phyloP scores from a whole-genome alignment of 2,113 vertebrate genomes.

The Verasper variegatus region DNA sequence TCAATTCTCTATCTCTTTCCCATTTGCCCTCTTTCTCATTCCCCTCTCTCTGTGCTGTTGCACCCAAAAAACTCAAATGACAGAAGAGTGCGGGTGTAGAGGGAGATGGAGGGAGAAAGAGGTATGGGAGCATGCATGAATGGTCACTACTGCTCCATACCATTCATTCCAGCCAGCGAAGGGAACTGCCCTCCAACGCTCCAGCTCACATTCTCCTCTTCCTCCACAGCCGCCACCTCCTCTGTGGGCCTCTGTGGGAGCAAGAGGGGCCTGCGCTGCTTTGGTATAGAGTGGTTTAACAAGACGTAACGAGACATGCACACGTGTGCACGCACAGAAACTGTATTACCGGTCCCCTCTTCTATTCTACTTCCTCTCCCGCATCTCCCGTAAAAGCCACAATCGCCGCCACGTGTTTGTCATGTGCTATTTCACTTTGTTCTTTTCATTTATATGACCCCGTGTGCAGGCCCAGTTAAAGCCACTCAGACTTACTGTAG shows the following conservation, averaged over 20 bases:
- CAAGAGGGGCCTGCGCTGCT: slow-evolving; percentile 54
- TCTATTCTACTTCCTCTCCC: not conserved
- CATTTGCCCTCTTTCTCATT: not conserved
- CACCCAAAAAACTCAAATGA: slow-evolving; percentile 41
- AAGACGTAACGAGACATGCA: slow-evolving; percentile 37
- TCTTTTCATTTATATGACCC: slow-evolving; percentile 43
- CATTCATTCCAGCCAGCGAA: slow-evolving; percentile 81
- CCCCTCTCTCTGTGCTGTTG: not conserved
- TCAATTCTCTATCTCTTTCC: not conserved
- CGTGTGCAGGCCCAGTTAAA: slow-evolving; percentile 10
- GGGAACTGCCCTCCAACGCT: slow-evolving; percentile 60
- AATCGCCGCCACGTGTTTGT: not conserved
- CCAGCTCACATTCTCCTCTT: slow-evolving; percentile 46
- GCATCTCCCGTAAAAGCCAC: slow-evolving; percentile 55
- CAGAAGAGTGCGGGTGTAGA: slow-evolving; percentile 3
- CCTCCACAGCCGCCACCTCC: slow-evolving; percentile 49
- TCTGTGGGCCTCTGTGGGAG: slow-evolving; percentile 57
- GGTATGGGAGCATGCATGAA: slow-evolving; percentile 80
- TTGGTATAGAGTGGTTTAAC: slow-evolving; percentile 59
- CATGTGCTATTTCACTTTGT: slow-evolving; percentile 2
- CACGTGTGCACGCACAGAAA: slow-evolving; percentile 4
- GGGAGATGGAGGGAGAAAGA: slow-evolving; percentile 34
- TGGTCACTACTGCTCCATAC: slow-evolving; percentile 81
- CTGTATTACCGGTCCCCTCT: not conserved
- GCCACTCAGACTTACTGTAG: slow-evolving; percentile 7